phyloP scores from a whole-genome alignment of 2,797 vertebrate genomes.

The Eremophila alpestris region DNA sequence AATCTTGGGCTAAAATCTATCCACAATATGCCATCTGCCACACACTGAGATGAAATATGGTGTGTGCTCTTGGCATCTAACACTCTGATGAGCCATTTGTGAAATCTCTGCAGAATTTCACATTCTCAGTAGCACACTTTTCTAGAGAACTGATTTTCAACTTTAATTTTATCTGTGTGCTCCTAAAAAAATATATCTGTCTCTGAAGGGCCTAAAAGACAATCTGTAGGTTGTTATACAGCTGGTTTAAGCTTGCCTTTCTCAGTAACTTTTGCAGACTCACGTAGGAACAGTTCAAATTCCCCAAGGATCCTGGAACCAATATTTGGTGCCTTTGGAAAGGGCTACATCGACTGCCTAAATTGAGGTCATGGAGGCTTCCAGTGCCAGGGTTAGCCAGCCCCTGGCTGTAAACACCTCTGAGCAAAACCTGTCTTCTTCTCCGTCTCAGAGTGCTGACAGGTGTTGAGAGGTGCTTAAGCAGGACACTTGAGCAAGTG shows the following conservation, averaged over 20 bases:
- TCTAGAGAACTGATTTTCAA: not conserved
- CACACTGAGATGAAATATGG: conserved; percentile 31
- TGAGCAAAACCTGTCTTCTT: not conserved
- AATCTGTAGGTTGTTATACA: not conserved
- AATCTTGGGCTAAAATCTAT: conserved; percentile 35
- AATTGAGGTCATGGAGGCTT: not conserved
- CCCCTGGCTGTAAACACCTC: not conserved
- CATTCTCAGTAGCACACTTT: not conserved
- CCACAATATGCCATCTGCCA: conserved; percentile 10
- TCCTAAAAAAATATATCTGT: not conserved
- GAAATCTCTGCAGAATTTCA: conserved; percentile 16
- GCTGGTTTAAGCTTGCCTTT: not conserved
- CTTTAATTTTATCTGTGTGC: not conserved
- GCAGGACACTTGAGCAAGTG: not conserved
- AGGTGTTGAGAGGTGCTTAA: conserved; percentile 8
- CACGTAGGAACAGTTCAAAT: not conserved
- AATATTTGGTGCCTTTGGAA: not conserved
- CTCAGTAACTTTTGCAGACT: not conserved
- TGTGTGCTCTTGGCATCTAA: conserved; percentile 19
- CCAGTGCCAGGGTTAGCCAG: not conserved
- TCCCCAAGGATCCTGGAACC: not conserved
- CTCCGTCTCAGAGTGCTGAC: not conserved
- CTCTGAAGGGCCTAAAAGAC: not conserved
- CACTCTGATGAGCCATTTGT: conserved; percentile 15
- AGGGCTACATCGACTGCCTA: not conserved